Percentiles rank a stretch among this genome's conserved stretches.
Evolutionary conservation across 2,888 invertebrate genomes (phyloP).

Genomic region (Lissonota sp.): DNA sequence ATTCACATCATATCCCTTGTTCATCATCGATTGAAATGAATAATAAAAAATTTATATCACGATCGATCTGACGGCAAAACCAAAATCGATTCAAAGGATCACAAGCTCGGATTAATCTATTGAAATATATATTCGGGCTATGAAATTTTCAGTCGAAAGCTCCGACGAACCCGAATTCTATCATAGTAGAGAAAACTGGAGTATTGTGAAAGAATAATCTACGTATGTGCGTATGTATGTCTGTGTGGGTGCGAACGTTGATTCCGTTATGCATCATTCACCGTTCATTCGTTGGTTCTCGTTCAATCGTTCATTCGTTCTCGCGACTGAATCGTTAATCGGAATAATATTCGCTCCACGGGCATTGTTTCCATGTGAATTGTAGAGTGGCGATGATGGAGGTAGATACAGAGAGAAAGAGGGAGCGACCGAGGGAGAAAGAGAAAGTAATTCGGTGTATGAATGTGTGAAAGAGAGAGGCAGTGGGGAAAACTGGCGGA

Average conservation of each 20-base stretch:
- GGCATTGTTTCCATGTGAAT: constrained; percentile 72
- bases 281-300: constrained; percentile 48
- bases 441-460: neutral
- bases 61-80: no score
- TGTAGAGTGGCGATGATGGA: constrained; percentile 31
- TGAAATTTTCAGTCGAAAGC: constrained; percentile 22
- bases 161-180: constrained; percentile 5
- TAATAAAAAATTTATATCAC: no score
- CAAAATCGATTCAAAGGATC: neutral
- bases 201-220: constrained; percentile 8
- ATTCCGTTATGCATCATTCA: constrained; percentile 39
- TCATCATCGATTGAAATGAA: no score
- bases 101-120: no score
- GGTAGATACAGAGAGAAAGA: neutral
- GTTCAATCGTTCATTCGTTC: constrained; percentile 61
- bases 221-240: neutral
- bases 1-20: no score
- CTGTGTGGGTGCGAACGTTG: constrained; percentile 7
- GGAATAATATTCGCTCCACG: constrained; percentile 70
- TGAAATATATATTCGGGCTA: neutral
- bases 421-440: constrained; percentile 8
- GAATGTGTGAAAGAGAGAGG: constrained; percentile 4
- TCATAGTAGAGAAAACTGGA: neutral
- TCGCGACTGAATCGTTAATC: constrained; percentile 72
- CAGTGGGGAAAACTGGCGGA: constrained; percentile 56